phyloP scores from a whole-genome alignment of 2,797 vertebrate species.

The Rallus crepitans region DNA sequence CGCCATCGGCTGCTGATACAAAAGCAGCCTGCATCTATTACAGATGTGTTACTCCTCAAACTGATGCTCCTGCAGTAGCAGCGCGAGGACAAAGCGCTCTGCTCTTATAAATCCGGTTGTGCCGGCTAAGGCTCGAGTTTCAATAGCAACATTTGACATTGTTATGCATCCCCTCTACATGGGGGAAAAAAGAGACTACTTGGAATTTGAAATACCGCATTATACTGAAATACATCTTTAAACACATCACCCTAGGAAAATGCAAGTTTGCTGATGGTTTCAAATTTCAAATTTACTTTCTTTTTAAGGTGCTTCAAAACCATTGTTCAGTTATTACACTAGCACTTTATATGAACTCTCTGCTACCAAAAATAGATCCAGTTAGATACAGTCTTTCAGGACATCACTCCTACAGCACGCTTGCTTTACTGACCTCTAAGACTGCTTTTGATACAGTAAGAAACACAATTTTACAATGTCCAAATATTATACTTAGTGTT shows the following conservation, averaged over 20 bases:
- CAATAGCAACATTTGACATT: background rate
- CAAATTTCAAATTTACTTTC: background rate
- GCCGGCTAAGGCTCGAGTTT: background rate
- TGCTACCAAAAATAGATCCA: constrained; percentile 26
- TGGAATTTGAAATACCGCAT: constrained; percentile 1
- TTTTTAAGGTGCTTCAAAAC: constrained; percentile 46
- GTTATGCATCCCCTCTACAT: background rate
- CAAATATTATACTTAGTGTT: background rate
- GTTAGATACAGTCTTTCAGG: background rate
- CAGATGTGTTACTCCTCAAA: constrained; percentile 2
- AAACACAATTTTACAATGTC: background rate
- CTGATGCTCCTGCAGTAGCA: background rate
- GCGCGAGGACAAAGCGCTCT: background rate
- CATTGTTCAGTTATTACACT: background rate
- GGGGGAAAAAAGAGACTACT: background rate
- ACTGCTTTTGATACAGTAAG: background rate
- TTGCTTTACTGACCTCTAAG: background rate
- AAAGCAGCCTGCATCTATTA: constrained; percentile 1
- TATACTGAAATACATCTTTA: constrained; percentile 1
- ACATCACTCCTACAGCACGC: background rate
- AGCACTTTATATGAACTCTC: constrained; percentile 7
- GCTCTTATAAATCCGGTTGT: background rate
- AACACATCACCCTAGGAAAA: background rate
- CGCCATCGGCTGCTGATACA: constrained; percentile 1
- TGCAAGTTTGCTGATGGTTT: background rate